Conservation (phyloP, 1,140 invertebrate species). For the Drosophila ironensis region DNA sequence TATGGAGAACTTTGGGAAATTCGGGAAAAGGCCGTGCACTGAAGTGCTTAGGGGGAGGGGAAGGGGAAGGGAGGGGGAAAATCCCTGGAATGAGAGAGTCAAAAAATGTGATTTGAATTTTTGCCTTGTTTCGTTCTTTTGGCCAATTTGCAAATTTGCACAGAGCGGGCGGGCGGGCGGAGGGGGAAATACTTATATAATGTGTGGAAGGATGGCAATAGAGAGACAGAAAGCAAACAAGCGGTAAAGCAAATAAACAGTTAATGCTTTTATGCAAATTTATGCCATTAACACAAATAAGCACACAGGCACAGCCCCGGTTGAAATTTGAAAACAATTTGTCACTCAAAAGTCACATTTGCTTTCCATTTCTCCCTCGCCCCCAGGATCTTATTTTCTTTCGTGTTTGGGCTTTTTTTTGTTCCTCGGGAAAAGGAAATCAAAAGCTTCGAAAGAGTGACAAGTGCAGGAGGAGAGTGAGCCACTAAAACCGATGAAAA, state of each 20-base stretch:
- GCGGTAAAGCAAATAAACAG: conserved; percentile 77
- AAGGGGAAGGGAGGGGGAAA: neutral
- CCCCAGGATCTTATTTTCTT: too few species aligned
- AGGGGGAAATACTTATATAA: too few species aligned
- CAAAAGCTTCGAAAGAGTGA: conserved; percentile 48
- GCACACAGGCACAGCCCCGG: conserved; percentile 31
- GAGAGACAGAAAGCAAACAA: conserved; percentile 22
- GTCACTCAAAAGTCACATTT: conserved; percentile 78
- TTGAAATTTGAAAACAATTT: conserved; percentile 79
- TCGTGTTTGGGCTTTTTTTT: conserved; percentile 4
- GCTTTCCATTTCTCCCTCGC: conserved; percentile 18
- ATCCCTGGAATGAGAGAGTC: conserved; percentile 13
- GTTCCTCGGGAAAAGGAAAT: conserved; percentile 51
- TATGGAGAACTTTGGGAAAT: conserved; percentile 7
- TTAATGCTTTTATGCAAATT: conserved; percentile 81
- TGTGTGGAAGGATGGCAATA: too few species aligned
- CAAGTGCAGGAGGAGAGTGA: neutral
- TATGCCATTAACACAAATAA: conserved; percentile 81
- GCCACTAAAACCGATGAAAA: conserved; percentile 53
- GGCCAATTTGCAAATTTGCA: conserved; percentile 78
- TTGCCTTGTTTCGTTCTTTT: conserved; percentile 48
- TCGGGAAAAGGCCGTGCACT: too few species aligned
- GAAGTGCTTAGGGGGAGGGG: neutral
- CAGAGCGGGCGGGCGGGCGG: conserved; percentile 35
- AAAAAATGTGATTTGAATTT: conserved; percentile 71